Evolutionary conservation across 2,888 invertebrate species (phyloP), one percentile per base, ranked within the genome.

Genomic region (Cylloceria caligata): DNA sequence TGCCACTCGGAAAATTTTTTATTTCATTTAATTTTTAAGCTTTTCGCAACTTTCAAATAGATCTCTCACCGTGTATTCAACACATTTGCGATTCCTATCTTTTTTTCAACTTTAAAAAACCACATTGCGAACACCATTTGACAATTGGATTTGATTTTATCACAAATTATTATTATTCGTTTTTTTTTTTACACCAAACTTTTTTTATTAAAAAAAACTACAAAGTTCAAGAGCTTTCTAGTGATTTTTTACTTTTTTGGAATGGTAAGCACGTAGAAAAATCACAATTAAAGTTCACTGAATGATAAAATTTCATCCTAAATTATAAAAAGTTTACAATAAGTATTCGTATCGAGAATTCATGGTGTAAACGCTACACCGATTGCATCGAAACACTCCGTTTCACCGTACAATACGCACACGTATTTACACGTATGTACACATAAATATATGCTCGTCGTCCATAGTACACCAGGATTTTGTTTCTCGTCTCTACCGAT

Each of bases 401-500:
- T 21, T 49, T 49, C 11, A 49, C 21, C 24, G 21, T 21, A 21
- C 11, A 11, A 3, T 11, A 11, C 21, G 4, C 3, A n/a, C n/a
- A n/a, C n/a, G n/a, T n/a, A n/a, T n/a, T n/a, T n/a, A n/a, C n/a
- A n/a, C n/a, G n/a, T n/a, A n/a, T n/a, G n/a, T n/a, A n/a, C n/a
- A n/a, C n/a, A n/a, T 11, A n/a, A 16, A 57, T 27, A 7, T 30
- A 24, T 24, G 27, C n/a, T 30, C 16, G n/a, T 55, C 6, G 27
- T 30, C 9, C 21, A 16, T 6, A 3, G 16, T 49, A 49, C 49
- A 3, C 21, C 27, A 55, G 27, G n/a, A 52, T 27, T 27, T 16
- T 30, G 27, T 57, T n/a, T 49, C 39, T 36, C 9, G 39, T 16
- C 4, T 36, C 39, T 55, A 16, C 39, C 69, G n/a, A 55, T 69